phyloP scores from a whole-genome alignment of 2,113 vertebrate genomes.

The Neolamprologus tretocephalus region DNA sequence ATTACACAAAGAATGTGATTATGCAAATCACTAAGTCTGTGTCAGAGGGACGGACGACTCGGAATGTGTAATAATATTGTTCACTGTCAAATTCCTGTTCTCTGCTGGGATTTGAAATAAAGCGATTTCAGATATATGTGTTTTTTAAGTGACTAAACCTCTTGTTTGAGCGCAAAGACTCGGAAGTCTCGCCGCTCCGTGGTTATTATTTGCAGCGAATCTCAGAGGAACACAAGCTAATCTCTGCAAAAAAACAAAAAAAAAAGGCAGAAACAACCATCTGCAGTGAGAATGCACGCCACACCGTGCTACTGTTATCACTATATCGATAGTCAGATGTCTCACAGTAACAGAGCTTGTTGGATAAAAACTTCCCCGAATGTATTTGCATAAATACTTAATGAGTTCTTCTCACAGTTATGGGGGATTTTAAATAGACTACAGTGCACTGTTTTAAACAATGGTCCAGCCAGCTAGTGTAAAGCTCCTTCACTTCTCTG shows the following conservation, averaged over 20 bases:
- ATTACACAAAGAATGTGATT: conserved; percentile 18
- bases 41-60: not conserved
- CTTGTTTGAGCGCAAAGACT: not conserved
- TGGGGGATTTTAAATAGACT: not conserved
- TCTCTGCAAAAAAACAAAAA: not conserved
- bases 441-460: not conserved
- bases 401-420: not conserved
- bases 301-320: not conserved
- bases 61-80: not conserved
- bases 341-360: not conserved
- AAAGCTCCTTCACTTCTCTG: not conserved
- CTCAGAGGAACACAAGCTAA: not conserved
- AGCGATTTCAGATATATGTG: not conserved
- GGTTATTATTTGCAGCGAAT: not conserved
- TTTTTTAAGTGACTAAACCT: not conserved
- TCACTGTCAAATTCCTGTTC: not conserved
- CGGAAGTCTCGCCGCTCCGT: not conserved
- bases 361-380: not conserved
- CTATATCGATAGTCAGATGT: not conserved
- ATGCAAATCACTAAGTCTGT: conserved; percentile 15
- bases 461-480: not conserved
- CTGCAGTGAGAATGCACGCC: not conserved
- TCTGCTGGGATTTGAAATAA: not conserved
- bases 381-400: conserved; percentile 14
- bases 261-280: not conserved